Percentiles rank a stretch among this genome's conserved stretches.
Evolutionary conservation across 1,140 invertebrate genomes (phyloP).

Genomic region (Riptortus pedestris): DNA sequence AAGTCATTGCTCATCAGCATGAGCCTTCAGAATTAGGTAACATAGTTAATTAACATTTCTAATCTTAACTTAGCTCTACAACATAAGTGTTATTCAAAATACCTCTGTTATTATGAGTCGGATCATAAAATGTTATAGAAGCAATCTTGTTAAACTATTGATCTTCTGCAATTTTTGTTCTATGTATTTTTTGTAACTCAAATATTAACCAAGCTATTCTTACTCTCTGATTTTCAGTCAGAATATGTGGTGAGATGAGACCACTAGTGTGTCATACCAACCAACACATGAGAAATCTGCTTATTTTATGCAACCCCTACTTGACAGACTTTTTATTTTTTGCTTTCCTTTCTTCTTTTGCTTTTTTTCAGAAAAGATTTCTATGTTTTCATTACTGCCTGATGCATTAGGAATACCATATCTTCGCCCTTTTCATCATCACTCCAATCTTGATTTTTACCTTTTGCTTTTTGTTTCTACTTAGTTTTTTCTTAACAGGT

Average conservation of each 20-base stretch:
- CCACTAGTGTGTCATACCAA: too few relatives aligned
- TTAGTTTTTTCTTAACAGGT: conserved; percentile 16
- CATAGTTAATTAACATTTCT: too few relatives aligned
- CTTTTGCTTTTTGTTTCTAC: conserved; percentile 29
- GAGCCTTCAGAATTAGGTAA: too few relatives aligned
- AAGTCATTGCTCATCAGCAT: neutral
- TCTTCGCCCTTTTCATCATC: conserved; percentile 37
- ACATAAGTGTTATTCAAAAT: conserved; percentile 16
- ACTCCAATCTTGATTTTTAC: conserved; percentile 31
- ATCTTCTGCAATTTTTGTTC: neutral
- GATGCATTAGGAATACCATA: conserved; percentile 27
- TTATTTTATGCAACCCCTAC: conserved; percentile 22
- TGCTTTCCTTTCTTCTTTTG: conserved; percentile 27
- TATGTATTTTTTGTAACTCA: neutral
- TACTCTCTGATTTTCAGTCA: too few relatives aligned
- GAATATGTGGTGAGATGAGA: too few relatives aligned
- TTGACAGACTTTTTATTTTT: conserved; percentile 31
- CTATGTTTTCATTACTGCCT: conserved; percentile 29
- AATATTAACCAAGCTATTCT: too few relatives aligned
- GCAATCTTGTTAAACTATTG: too few relatives aligned
- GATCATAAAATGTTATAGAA: too few relatives aligned
- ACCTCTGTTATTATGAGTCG: too few relatives aligned
- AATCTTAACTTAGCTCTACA: conserved; percentile 24
- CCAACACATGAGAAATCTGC: neutral
- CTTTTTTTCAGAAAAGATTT: conserved; percentile 5